A percentile compares a stretch with the other conserved stretches of the same genome.
These are phyloP conservation scores for Hypotaenidia okinawae DNA, from an alignment of 2,797 vertebrate genomes.

Conservation along the genomic window DNA sequence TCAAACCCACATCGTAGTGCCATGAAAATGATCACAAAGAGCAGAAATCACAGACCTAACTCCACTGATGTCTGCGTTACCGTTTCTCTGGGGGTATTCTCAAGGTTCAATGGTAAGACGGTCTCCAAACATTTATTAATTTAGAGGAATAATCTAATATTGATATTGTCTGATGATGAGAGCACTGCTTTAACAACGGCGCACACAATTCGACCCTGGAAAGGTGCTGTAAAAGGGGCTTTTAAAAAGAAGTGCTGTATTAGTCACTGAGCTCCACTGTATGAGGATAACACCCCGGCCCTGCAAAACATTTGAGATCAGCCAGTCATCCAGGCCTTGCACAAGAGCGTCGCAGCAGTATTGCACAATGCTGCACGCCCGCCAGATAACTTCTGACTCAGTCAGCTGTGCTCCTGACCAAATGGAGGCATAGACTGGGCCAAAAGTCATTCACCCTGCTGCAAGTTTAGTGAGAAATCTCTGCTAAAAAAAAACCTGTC, in stretches of 20 bases:
- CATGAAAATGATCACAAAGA: background rate
- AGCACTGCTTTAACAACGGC: background rate
- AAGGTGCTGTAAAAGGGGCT: background rate
- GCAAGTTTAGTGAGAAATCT: background rate
- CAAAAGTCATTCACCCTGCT: background rate
- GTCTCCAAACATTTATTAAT: background rate
- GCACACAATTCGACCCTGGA: background rate
- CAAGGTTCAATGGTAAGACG: background rate
- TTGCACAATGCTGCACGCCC: background rate
- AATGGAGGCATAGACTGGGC: background rate
- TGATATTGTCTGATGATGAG: background rate
- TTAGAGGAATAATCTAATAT: background rate
- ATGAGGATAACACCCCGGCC: background rate
- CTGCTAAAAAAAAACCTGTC: background rate
- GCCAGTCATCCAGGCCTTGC: background rate
- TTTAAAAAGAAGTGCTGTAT: background rate
- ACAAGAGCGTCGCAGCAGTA: background rate
- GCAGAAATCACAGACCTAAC: background rate
- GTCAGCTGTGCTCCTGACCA: background rate
- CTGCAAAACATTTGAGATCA: background rate
- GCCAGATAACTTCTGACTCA: background rate
- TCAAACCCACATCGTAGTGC: background rate
- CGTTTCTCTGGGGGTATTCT: background rate
- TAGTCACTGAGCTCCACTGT: background rate
- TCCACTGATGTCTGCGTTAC: background rate